Conservation (phyloP, 2,113 vertebrate genomes). For the Scartelaos histophorus region DNA sequence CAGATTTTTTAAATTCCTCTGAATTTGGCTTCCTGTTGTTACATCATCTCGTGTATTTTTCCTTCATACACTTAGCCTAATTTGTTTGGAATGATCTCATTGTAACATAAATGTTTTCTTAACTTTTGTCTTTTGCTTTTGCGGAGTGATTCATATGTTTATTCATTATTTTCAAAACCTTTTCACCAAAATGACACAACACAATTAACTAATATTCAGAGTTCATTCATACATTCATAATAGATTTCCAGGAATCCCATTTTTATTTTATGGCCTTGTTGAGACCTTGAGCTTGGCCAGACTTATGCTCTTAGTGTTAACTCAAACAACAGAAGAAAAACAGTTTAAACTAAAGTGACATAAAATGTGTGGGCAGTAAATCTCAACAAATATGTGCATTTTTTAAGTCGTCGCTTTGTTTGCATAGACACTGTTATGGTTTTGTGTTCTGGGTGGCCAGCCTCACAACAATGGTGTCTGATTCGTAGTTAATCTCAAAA, state of each 20-base stretch:
- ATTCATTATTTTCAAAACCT: background rate
- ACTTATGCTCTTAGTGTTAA: background rate
- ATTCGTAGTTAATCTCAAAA: background rate
- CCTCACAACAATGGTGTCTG: background rate
- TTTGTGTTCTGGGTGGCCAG: background rate
- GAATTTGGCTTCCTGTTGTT: conserved; percentile 7
- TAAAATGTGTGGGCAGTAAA: conserved; percentile 4
- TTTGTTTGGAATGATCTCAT: conserved; percentile 26
- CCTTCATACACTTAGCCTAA: background rate
- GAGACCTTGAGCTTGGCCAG: background rate
- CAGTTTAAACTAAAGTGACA: conserved; percentile 2
- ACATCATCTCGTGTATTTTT: background rate
- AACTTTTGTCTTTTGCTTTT: conserved; percentile 6
- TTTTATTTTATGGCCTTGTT: conserved; percentile 1
- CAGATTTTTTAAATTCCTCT: background rate
- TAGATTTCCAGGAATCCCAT: background rate
- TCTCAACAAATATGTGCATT: conserved; percentile 5
- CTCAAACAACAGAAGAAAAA: conserved; percentile 6
- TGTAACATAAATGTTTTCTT: conserved; percentile 29
- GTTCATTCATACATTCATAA: background rate
- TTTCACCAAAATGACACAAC: background rate
- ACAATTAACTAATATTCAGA: background rate
- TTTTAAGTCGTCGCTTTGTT: background rate
- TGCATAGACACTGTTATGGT: background rate
- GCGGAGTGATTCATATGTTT: background rate